Percentiles rank a stretch among this genome's conserved stretches.
Conservation (phyloP, 2,888 invertebrate species). For the Phania funesta region DNA sequence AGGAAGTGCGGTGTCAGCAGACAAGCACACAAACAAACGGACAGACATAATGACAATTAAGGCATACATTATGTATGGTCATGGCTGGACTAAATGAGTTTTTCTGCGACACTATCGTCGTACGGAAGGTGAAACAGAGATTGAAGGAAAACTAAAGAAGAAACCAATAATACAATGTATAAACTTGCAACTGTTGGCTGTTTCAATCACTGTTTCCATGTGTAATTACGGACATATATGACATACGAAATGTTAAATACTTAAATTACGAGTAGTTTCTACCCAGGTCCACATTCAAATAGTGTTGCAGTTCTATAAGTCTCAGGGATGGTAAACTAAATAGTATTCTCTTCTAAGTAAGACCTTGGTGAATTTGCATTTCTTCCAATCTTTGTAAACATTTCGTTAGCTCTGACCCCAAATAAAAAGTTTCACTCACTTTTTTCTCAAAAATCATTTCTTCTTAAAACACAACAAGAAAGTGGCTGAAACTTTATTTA, state of each 20-base stretch:
- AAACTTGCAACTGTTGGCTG: conserved; percentile 39
- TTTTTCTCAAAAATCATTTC: no score
- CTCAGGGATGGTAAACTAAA: neutral
- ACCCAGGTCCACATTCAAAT: conserved; percentile 7
- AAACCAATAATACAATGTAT: conserved; percentile 18
- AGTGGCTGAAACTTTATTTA: no score
- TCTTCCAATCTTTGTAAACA: no score
- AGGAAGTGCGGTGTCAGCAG: conserved; percentile 56
- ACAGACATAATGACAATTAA: conserved; percentile 9
- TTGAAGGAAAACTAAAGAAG: neutral
- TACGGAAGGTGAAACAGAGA: conserved; percentile 2
- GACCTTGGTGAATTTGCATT: neutral
- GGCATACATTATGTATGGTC: conserved; percentile 38
- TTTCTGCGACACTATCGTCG: conserved; percentile 6
- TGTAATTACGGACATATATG: conserved; percentile 4
- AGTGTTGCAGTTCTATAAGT: neutral
- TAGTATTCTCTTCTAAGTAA: neutral
- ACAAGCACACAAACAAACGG: conserved; percentile 2
- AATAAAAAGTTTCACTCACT: no score
- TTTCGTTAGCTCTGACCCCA: no score
- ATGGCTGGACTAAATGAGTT: conserved; percentile 39
- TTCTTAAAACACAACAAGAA: no score
- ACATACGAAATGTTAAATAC: conserved; percentile 18
- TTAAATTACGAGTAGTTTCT: conserved; percentile 37
- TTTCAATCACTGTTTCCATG: conserved; percentile 10